phyloP scores from a whole-genome alignment of 2,113 vertebrate species.

The Takifugu bimaculatus region DNA sequence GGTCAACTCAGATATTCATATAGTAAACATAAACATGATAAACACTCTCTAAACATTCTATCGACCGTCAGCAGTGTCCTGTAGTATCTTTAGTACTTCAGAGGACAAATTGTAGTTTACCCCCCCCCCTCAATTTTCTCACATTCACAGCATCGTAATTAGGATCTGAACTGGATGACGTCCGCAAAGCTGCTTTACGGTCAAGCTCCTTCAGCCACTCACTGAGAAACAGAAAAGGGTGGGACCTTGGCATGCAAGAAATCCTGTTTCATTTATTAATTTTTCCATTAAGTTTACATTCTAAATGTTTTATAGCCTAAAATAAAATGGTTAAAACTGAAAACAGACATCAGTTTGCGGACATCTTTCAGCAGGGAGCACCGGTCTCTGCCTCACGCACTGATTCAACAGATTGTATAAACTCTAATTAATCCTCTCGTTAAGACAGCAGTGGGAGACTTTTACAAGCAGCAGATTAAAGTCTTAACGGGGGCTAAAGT shows the following conservation, averaged over 20 bases:
- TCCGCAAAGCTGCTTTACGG: slow-evolving; percentile 54
- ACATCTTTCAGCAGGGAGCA: neutral
- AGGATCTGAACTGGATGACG: slow-evolving; percentile 60
- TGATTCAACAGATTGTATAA: slow-evolving; percentile 49
- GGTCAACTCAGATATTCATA: too few species aligned
- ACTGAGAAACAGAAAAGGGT: slow-evolving; percentile 47
- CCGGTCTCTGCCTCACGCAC: slow-evolving; percentile 18
- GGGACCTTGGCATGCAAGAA: slow-evolving; percentile 35
- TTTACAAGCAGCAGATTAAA: slow-evolving; percentile 65
- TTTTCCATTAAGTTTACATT: too few species aligned
- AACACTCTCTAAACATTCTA: too few species aligned
- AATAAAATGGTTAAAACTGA: neutral
- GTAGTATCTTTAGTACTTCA: neutral
- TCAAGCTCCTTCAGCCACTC: slow-evolving; percentile 51
- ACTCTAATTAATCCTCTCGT: slow-evolving; percentile 57
- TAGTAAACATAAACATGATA: too few species aligned
- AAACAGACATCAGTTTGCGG: neutral
- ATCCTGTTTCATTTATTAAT: neutral
- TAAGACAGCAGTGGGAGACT: slow-evolving; percentile 47
- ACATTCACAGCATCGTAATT: slow-evolving; percentile 40
- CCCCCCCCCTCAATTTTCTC: slow-evolving; percentile 28
- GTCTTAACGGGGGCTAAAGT: slow-evolving; percentile 62
- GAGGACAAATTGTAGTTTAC: neutral
- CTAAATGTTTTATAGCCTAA: neutral
- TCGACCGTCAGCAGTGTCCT: neutral